Conservation (phyloP, 2,888 invertebrate species). For the Zaprionus obscuricornis region DNA sequence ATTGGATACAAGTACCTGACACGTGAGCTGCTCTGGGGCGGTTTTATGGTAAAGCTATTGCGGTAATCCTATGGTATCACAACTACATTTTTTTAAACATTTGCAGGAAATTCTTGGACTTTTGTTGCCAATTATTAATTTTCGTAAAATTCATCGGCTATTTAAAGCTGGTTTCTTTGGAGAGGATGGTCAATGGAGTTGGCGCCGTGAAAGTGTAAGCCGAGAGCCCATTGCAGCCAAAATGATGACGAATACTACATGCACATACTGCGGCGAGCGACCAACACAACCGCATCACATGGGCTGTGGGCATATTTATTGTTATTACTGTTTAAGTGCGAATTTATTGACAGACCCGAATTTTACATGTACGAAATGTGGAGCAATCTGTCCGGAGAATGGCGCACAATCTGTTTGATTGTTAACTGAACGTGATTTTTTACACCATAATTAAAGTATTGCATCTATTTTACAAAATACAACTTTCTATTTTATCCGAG, state of each 20-base stretch:
- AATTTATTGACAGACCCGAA: conserved; percentile 87
- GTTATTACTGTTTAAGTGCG: conserved; percentile 93
- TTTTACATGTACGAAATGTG: conserved; percentile 88
- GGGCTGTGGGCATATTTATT: conserved; percentile 94
- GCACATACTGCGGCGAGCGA: conserved; percentile 89
- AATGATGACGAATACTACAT: conserved; percentile 84
- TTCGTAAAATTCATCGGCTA: conserved; percentile 87
- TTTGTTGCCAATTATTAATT: conserved; percentile 91
- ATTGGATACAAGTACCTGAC: conserved; percentile 92
- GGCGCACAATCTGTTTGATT: conserved; percentile 45
- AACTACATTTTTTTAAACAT: background rate
- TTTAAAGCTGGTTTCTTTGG: conserved; percentile 53
- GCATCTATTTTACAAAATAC: conserved; percentile 13
- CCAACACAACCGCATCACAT: conserved; percentile 93
- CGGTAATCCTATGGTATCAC: background rate
- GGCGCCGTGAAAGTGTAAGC: conserved; percentile 13
- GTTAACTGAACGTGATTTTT: conserved; percentile 3
- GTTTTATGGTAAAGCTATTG: conserved; percentile 88
- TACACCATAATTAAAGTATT: conserved; percentile 10
- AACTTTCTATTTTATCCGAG: background rate
- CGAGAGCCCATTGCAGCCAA: conserved; percentile 45
- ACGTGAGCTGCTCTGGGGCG: conserved; percentile 95
- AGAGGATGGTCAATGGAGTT: conserved; percentile 2
- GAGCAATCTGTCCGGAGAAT: conserved; percentile 43
- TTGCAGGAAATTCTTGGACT: conserved; percentile 92